Base-by-base conservation (phyloP, 2,888 invertebrate species). In the Apotomis capreana region DNA sequence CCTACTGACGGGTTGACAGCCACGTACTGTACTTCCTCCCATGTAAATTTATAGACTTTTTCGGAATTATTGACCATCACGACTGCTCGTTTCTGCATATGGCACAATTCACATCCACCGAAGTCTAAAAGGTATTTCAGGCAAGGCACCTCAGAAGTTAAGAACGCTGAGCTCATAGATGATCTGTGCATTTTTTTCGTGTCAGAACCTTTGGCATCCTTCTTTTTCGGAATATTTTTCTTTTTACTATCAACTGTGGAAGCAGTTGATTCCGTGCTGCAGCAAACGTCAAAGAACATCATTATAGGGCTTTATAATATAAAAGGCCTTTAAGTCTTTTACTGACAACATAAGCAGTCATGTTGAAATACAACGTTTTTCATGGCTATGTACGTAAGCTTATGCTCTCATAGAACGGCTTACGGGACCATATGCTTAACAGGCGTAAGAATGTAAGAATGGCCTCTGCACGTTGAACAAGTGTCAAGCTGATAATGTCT, bases 61-160 rank as follows among this genome's bases (percentile, higher is more conserved):
- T 91, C 91, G 0, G 92, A 93, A 82, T 92, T 92, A 75, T 93
- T 93, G 0, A 88, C 84, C 91, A 93, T 90, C 3, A 87, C 82
- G 1, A 91, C 79, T 26, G 91, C 85, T 69, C 90, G 83, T 78
- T 82, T 89, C 74, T 91, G 88, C 54, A 88, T 78, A 2, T 81
- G 76, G 77, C 82, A 81, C 70, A 93, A 75, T 78, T 92, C 92
- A 76, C 90, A 91, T 10, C 92, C 92, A 76, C 91, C 92, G 76
- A 89, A 90, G 76, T 92, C 84, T 69, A 92, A 78, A 26, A 87
- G n/a, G 79, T 93, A 93, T 87, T 91, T 92, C 0, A 92, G 81
- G n/a, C 85, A 74, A 37, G 89, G 82, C 69, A 81, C 78, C 40
- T 89, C 89, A 26, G 75, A 10, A 40, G 62, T 82, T 2, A 77